Percentiles rank a stretch among this genome's conserved stretches.
Conservation (phyloP, 2,113 vertebrate genomes). For the Boleophthalmus pectinirostris region DNA sequence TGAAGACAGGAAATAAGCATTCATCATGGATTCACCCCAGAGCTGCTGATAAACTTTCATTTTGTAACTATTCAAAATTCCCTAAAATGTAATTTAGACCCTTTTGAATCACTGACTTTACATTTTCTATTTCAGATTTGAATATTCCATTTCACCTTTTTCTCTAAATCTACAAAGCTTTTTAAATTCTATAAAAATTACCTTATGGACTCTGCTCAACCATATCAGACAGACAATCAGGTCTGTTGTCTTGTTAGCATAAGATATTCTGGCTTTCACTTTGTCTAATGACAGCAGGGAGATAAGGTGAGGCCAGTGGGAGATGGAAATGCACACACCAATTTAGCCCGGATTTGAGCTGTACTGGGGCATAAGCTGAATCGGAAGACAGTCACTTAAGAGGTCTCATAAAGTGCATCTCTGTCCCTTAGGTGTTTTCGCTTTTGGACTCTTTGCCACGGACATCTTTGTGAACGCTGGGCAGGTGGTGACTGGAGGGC, state of each 20-base stretch:
- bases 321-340: constrained; percentile 9
- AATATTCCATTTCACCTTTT: no score
- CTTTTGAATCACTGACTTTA: no score
- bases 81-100: no score
- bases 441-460: constrained; percentile 96
- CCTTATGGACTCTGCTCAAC: no score
- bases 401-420: constrained; percentile 8
- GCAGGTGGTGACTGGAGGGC: constrained; percentile 94
- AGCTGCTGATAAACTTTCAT: no score
- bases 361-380: background rate
- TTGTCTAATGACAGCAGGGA: constrained; percentile 13
- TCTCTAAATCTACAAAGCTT: no score
- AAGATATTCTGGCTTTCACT: constrained; percentile 5
- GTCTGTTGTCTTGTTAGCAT: background rate
- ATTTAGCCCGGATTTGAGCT: constrained; percentile 4
- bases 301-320: background rate
- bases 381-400: background rate
- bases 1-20: no score
- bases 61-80: no score
- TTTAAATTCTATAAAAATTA: no score
- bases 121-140: no score
- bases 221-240: background rate
- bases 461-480: constrained; percentile 98
- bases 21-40: no score
- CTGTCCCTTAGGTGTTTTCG: constrained; percentile 88